Conservation (phyloP, 2,113 vertebrate species). For the Stictonetta naevosa region DNA sequence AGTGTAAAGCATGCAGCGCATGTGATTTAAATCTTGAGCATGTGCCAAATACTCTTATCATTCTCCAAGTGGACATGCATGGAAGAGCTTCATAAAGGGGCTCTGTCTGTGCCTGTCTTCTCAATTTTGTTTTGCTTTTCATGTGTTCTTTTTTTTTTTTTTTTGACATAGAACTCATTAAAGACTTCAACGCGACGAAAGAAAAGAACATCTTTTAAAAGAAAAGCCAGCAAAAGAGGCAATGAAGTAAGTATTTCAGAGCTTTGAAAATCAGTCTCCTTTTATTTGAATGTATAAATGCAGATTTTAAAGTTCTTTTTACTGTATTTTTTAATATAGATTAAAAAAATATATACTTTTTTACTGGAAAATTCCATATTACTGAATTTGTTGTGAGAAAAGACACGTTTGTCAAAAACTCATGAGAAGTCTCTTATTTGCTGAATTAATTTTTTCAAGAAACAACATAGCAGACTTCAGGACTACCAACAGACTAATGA, state of each 20-base stretch:
- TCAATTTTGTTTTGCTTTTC: slow-evolving; percentile 63
- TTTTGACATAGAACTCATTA: slow-evolving; percentile 76
- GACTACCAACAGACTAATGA: background rate
- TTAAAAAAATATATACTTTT: background rate
- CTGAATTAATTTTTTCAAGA: background rate
- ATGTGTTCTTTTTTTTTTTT: slow-evolving; percentile 45
- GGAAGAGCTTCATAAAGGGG: slow-evolving; percentile 43
- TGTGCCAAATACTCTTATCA: slow-evolving; percentile 75
- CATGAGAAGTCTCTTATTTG: background rate
- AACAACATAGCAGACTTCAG: background rate
- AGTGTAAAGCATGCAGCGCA: slow-evolving; percentile 84
- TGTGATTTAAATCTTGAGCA: slow-evolving; percentile 74
- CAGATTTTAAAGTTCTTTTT: background rate
- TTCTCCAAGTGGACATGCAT: slow-evolving; percentile 76
- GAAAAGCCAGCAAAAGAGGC: slow-evolving; percentile 95
- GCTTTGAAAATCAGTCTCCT: background rate
- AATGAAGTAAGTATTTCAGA: slow-evolving; percentile 85
- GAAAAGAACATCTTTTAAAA: slow-evolving; percentile 97
- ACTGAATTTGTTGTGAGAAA: background rate
- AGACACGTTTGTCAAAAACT: background rate
- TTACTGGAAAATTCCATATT: background rate
- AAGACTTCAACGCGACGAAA: slow-evolving; percentile 95
- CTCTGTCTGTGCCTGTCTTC: slow-evolving; percentile 30
- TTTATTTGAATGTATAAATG: background rate
- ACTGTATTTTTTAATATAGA: background rate